A percentile compares a stretch with the other conserved stretches of the same genome.
These are phyloP conservation scores for Takifugu flavidus DNA, from an alignment of 2,113 vertebrate genomes.

Conservation along the genomic window DNA sequence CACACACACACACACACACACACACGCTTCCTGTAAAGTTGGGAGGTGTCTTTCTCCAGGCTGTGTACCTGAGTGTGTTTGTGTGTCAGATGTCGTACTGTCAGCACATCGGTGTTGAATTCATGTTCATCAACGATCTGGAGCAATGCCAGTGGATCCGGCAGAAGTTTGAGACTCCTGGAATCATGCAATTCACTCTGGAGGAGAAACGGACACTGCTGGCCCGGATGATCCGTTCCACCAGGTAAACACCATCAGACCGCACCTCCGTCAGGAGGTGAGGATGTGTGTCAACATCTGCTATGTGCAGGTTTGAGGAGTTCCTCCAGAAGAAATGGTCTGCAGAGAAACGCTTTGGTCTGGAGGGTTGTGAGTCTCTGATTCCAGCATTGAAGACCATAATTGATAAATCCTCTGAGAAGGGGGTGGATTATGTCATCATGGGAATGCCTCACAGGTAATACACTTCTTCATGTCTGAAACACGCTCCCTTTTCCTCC, in stretches of 20 bases:
- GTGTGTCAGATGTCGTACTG: constrained; percentile 88
- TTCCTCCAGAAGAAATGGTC: constrained; percentile 98
- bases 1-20: neutral
- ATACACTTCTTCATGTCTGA: neutral
- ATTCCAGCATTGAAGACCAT: constrained; percentile 98
- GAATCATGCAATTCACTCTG: constrained; percentile 91
- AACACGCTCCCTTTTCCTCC: neutral
- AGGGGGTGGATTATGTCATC: constrained; percentile 92
- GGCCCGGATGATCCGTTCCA: constrained; percentile 91
- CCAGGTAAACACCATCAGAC: constrained; percentile 75
- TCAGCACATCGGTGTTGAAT: constrained; percentile 97
- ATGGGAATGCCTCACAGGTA: constrained; percentile 99
- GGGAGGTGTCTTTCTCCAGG: too few species aligned
- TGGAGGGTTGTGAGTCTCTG: constrained; percentile 94
- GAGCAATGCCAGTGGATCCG: constrained; percentile 99
- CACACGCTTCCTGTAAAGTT: neutral
- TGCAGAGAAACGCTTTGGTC: constrained; percentile 94
- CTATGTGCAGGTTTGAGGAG: constrained; percentile 87
- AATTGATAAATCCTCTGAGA: constrained; percentile 93
- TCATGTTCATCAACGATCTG: constrained; percentile 99
- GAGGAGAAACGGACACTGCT: constrained; percentile 95
- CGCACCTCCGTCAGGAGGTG: neutral
- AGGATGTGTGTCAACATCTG: neutral
- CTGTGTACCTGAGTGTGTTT: neutral
- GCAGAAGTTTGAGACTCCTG: constrained; percentile 94